Evolutionary conservation across 2,113 vertebrate genomes (phyloP).

Genomic region (Erinaceus europaeus): DNA sequence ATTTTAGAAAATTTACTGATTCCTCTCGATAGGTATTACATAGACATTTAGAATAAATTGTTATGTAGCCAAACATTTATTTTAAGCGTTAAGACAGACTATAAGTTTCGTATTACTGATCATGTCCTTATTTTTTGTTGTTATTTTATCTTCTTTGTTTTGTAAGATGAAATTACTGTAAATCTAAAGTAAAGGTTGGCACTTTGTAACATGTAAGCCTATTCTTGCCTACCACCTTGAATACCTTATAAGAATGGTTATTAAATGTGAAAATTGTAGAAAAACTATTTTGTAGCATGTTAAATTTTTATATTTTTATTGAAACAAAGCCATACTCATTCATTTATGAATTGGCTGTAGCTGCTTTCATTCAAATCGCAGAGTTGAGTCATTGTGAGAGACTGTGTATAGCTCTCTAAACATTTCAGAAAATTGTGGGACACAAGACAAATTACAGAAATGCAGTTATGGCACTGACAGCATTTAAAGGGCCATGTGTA

Average conservation of each 20-base stretch:
- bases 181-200: not conserved
- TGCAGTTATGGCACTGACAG: not conserved
- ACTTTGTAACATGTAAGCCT: not conserved
- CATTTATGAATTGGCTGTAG: not conserved
- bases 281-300: not conserved
- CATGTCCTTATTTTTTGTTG: not conserved
- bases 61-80: no score
- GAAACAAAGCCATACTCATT: not conserved
- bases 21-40: no score
- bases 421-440: not conserved
- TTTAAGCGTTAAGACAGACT: no score
- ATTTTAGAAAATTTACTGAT: no score
- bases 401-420: not conserved
- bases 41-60: no score
- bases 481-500: not conserved
- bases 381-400: not conserved
- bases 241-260: conserved; percentile 5
- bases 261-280: conserved; percentile 22
- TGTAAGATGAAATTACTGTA: not conserved
- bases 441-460: not conserved
- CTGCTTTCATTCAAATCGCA: not conserved
- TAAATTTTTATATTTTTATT: conserved; percentile 43
- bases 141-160: conserved; percentile 12
- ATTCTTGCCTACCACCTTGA: not conserved
- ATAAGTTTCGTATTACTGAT: no score